These are phyloP conservation scores for Tetragonula clypearis DNA, from an alignment of 1,140 invertebrate genomes.

Conservation along the genomic window DNA sequence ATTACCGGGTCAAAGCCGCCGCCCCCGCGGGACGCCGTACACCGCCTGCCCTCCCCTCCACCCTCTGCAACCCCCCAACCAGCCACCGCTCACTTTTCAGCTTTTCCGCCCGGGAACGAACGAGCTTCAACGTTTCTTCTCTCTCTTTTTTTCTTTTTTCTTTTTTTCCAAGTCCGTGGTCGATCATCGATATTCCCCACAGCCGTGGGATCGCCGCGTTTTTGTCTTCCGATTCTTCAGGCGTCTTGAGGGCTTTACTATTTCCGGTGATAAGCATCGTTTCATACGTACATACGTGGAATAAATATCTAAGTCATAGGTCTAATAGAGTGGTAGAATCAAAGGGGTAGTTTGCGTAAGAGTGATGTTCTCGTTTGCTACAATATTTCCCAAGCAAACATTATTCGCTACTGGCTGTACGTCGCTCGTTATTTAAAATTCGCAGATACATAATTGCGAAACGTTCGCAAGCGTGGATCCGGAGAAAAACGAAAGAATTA, in stretches of 20 bases:
- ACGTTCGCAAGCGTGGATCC: no score
- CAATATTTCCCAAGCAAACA: no score
- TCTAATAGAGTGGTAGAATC: not conserved
- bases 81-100: slow-evolving; percentile 62
- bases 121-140: not conserved
- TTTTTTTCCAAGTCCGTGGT: not conserved
- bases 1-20: slow-evolving; percentile 80
- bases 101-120: slow-evolving; percentile 58
- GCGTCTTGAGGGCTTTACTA: not conserved
- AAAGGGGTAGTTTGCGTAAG: not conserved
- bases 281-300: no score
- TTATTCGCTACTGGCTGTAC: no score
- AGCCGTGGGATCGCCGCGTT: not conserved
- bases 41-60: slow-evolving; percentile 40
- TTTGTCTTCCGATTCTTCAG: not conserved
- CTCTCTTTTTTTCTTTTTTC: no score
- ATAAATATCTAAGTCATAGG: not conserved
- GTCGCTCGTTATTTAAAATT: no score
- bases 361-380: no score
- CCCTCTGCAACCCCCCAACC: slow-evolving; percentile 53
- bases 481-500: no score
- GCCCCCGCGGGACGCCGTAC: slow-evolving; percentile 78
- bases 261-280: not conserved
- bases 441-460: no score
- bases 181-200: slow-evolving; percentile 25